Base-by-base conservation (phyloP, 2,888 invertebrate species). In the Nymphalis urticae region DNA sequence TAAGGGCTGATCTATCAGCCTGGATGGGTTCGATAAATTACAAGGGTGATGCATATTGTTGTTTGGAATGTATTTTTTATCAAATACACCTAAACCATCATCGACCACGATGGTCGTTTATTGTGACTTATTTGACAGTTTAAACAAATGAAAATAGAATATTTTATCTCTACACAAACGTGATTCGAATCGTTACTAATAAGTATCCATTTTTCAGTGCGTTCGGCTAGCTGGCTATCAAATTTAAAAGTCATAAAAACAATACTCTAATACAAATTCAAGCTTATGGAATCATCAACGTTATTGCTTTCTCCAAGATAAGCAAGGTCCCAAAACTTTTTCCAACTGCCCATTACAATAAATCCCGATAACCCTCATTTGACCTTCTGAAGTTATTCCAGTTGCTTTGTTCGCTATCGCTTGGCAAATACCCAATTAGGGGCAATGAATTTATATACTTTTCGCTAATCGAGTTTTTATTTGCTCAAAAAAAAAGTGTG, bases 391-490 rank as follows among this genome's bases (percentile, higher is more conserved):
- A 51, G 60, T 67, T 27, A 70, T 62, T 62, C 53, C 56, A 65
- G 54, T 60, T 58, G 60, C 32, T 56, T 56, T 58, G 58, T 58
- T 19, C 58, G 36, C 36, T 58, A 58, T 58, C 48, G 21, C 60
- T 71, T 71, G 68, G 68, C 70, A 65, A 47, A 51, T 62, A 62
- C 67, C 68, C 68, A 71, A 71, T 68, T 68, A 71, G 62, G 42
- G 24, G 50, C 61, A 58, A 58, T 58, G 42, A 42, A 42, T 51
- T 70, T 71, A 64, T 68, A 21, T 59, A 56, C 48, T 53, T 42
- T 54, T 64, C 64, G 58, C 60, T 71, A 71, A 71, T 71, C 59
- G 68, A 48, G 59, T 50, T 53, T 65, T 66, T 54, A 66, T 66
- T 60, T 48, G 48, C 61, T 48, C 17, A 61, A 54, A 19, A 58